Conservation (phyloP, 2,888 invertebrate species). For the Amblyjoppa fuscipennis region DNA sequence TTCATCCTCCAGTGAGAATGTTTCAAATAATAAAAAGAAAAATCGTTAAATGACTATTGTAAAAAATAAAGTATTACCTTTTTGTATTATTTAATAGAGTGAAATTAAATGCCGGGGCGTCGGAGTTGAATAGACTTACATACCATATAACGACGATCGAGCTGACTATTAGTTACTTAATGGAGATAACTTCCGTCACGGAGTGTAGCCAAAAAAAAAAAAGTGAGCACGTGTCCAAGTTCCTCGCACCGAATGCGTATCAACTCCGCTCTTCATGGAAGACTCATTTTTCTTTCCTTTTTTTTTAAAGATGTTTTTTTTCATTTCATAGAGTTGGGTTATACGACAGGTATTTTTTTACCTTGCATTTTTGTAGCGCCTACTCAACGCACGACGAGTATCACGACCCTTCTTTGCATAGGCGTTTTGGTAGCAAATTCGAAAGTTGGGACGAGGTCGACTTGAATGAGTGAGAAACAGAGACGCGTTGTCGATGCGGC, state of each 20-base stretch:
- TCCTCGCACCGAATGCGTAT: conserved; percentile 64
- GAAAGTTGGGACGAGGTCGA: conserved; percentile 64
- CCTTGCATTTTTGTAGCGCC: conserved; percentile 10
- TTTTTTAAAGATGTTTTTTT: neutral
- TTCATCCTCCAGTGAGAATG: neutral
- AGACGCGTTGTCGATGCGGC: conserved; percentile 64
- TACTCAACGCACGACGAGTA: conserved; percentile 12
- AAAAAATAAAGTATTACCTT: conserved; percentile 1
- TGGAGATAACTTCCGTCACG: conserved; percentile 41
- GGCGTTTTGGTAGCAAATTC: conserved; percentile 56
- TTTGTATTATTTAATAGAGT: neutral
- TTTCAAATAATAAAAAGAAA: conserved; percentile 6
- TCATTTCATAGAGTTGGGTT: neutral
- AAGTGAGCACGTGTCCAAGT: conserved; percentile 70
- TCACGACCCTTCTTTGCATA: conserved; percentile 60
- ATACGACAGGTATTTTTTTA: conserved; percentile 7
- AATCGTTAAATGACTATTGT: neutral
- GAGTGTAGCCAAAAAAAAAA: conserved; percentile 52
- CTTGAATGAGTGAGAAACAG: conserved; percentile 55
- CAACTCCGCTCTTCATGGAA: conserved; percentile 51
- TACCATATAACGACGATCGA: conserved; percentile 34
- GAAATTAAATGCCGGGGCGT: neutral
- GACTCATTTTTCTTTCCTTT: conserved; percentile 22
- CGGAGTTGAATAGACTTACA: conserved; percentile 25
- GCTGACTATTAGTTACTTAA: conserved; percentile 50